These are phyloP conservation scores for Creontiades dilutus DNA, from an alignment of 2,888 invertebrate species.

Conservation along the genomic window DNA sequence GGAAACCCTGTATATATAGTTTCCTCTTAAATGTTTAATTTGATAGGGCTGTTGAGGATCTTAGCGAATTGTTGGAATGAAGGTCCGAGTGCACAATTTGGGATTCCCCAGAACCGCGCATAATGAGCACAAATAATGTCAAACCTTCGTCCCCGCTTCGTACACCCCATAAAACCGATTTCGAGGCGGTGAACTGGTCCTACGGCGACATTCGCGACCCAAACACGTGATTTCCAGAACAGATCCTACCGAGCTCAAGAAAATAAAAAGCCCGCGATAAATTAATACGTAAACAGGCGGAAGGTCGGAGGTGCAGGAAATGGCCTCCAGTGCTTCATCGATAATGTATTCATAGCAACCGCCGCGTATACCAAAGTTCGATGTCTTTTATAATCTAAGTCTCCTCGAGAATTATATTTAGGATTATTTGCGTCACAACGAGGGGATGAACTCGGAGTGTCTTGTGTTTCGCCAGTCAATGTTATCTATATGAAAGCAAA, in stretches of 20 bases:
- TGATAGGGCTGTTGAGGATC: no score
- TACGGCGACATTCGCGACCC: constrained; percentile 1
- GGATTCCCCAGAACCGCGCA: no score
- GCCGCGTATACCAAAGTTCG: constrained; percentile 36
- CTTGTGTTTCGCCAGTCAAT: no score
- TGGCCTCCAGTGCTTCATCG: constrained; percentile 63
- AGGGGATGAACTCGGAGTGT: no score
- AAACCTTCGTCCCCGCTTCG: no score
- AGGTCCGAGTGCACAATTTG: no score
- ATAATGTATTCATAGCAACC: constrained; percentile 64
- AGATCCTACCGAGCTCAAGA: not conserved
- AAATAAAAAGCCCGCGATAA: constrained; percentile 47
- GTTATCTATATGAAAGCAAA: no score
- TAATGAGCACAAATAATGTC: no score
- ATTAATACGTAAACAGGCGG: constrained; percentile 59
- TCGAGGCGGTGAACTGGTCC: constrained; percentile 22
- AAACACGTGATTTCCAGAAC: constrained; percentile 8
- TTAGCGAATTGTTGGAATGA: no score
- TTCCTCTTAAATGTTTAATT: no score
- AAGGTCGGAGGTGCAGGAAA: constrained; percentile 62
- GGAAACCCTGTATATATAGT: no score
- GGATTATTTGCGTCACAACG: not conserved
- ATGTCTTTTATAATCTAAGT: constrained; percentile 15
- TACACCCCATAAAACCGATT: not conserved
- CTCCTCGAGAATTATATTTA: constrained; percentile 4